Base-by-base conservation (phyloP, 2,113 vertebrate species). In the Oreochromis tanganicae region DNA sequence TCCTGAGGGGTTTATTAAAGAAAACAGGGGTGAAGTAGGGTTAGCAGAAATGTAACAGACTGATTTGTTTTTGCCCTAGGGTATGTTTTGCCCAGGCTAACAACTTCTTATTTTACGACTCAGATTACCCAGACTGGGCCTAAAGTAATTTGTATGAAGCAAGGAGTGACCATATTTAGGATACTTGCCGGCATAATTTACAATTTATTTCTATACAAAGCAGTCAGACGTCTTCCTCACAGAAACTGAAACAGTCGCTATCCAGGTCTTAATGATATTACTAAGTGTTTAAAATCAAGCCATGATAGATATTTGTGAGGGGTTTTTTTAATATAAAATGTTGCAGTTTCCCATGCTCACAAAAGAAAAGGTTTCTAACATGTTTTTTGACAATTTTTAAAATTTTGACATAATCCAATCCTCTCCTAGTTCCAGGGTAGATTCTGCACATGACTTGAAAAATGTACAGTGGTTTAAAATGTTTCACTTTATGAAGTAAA, bases 401-500 rank as follows among this genome's bases (percentile, higher is more conserved):
- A 38, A 66, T n/a, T 38, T 66, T 38, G 10, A 66, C 34, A 66
- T 38, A 21, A 66, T 66, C 61, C 34, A 21, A 13, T 66, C 34
- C 2, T 66, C 19, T 38, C 34, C 61, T 38, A 38, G n/a, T 66
- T 66, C 34, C 19, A 38, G 19, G 14, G 4, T 6, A 8, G 9
- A 81, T 82, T 71, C 29, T 7, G 43, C 43, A 79, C 4, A 55
- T 80, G 34, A 85, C 19, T 75, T 78, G 32, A 71, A 82, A 78
- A 66, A 27, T 81, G 29, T 38, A 71, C 56, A 83, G 48, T 68
- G 27, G 24, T 52, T 38, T 52, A 9, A 16, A 68, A 17, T 4
- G 3, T 80, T 82, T 79, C n/a, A 79, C 6, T 21, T 32, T 7
- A 48, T 91, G 48, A 93, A 17, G 55, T 75, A 48, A 81, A 86